phyloP scores from a whole-genome alignment of 1,140 invertebrate genomes.

The Heliothis virescens region DNA sequence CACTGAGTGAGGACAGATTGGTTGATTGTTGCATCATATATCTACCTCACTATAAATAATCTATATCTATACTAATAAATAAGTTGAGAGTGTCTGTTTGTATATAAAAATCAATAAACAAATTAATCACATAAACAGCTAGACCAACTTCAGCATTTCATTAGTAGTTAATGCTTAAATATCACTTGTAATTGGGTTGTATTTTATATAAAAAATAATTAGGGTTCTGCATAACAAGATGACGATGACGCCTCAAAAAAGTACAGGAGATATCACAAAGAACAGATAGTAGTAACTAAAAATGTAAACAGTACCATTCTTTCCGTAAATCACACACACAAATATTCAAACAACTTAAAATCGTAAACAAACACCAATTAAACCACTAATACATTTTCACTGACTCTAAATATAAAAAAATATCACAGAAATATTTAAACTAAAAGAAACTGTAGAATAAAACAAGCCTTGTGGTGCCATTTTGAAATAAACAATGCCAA shows the following conservation, averaged over 20 bases:
- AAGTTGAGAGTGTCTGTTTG: too few relatives aligned
- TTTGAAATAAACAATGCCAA: conserved; percentile 27
- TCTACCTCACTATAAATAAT: not conserved
- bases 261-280: not conserved
- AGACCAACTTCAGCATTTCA: too few relatives aligned
- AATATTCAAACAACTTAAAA: not conserved
- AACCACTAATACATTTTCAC: conserved; percentile 2
- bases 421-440: not conserved
- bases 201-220: too few relatives aligned
- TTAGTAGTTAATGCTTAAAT: too few relatives aligned
- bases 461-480: conserved; percentile 9
- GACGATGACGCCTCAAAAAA: too few relatives aligned
- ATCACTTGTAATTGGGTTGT: too few relatives aligned
- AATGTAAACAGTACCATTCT: conserved; percentile 12
- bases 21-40: not conserved
- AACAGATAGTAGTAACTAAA: not conserved
- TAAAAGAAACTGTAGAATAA: not conserved
- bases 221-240: too few relatives aligned
- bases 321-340: not conserved
- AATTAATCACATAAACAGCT: too few relatives aligned
- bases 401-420: not conserved
- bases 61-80: too few relatives aligned
- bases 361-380: not conserved
- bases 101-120: too few relatives aligned
- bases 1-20: not conserved